Evolutionary conservation across 2,888 invertebrate genomes (phyloP).

Genomic region (Molorchus minor): DNA sequence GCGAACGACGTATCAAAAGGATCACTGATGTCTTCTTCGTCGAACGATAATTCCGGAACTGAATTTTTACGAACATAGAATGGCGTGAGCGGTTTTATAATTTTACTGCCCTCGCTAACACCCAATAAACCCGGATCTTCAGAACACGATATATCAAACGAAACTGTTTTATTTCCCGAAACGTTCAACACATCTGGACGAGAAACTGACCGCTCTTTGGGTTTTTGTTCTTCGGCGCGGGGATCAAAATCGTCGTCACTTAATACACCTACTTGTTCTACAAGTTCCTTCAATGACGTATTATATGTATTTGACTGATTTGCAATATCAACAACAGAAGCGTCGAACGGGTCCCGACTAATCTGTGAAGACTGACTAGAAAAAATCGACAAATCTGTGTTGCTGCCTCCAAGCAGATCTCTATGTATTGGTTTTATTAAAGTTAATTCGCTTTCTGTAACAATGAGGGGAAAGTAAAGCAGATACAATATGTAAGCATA

Average conservation of each 20-base stretch:
- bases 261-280: conserved; percentile 58
- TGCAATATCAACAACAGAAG: conserved; percentile 76
- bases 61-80: conserved; percentile 76
- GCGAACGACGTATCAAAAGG: conserved; percentile 75
- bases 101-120: conserved; percentile 61
- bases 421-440: conserved; percentile 64
- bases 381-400: conserved; percentile 76
- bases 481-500: no score
- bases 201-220: conserved; percentile 65
- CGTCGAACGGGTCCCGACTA: conserved; percentile 84
- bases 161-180: conserved; percentile 63
- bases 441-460: conserved; percentile 64
- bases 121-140: conserved; percentile 66
- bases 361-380: conserved; percentile 76
- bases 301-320: conserved; percentile 71
- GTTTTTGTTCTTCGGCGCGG: conserved; percentile 68
- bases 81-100: conserved; percentile 80
- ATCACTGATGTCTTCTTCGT: conserved; percentile 66
- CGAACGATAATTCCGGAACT: conserved; percentile 67
- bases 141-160: conserved; percentile 68
- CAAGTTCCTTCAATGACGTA: conserved; percentile 75
- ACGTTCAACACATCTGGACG: conserved; percentile 69
- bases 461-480: no score
- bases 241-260: conserved; percentile 86
- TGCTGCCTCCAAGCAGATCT: conserved; percentile 80